Evolutionary conservation across 2,797 vertebrate genomes (phyloP).

Genomic region (Artibeus jamaicensis): DNA sequence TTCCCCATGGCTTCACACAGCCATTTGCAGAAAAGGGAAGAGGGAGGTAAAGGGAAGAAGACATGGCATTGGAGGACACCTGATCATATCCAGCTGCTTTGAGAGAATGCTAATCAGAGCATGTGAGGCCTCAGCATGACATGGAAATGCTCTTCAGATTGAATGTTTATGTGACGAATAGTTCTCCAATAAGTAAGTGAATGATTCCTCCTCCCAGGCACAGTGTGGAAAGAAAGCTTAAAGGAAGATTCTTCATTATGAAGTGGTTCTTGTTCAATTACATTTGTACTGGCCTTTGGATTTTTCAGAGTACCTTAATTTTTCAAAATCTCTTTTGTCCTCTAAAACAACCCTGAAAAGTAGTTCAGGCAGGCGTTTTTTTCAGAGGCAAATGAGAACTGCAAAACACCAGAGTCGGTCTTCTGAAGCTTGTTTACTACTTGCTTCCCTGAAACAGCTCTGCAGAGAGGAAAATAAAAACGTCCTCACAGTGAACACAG

Average conservation of each 20-base stretch:
- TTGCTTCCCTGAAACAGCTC: not conserved
- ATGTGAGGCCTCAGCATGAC: not conserved
- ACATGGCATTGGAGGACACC: not conserved
- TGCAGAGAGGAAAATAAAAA: not conserved
- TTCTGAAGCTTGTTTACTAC: not conserved
- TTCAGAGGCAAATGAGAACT: not conserved
- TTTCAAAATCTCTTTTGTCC: constrained; percentile 40
- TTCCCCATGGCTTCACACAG: not conserved
- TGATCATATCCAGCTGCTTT: not conserved
- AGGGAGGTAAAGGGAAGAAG: not conserved
- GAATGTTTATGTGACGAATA: not conserved
- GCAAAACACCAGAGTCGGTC: not conserved
- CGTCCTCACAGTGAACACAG: not conserved
- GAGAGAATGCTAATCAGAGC: not conserved
- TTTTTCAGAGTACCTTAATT: constrained; percentile 42
- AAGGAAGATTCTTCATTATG: constrained; percentile 11
- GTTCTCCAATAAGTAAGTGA: not conserved
- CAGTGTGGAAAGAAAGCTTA: not conserved
- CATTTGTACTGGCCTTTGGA: constrained; percentile 11
- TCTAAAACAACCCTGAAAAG: not conserved
- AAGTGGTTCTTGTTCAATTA: not conserved
- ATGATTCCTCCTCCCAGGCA: not conserved
- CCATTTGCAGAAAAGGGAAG: not conserved
- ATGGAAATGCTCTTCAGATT: not conserved
- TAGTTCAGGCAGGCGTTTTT: not conserved